Conservation (phyloP, 2,888 invertebrate genomes). For the Drosophila eohydei region DNA sequence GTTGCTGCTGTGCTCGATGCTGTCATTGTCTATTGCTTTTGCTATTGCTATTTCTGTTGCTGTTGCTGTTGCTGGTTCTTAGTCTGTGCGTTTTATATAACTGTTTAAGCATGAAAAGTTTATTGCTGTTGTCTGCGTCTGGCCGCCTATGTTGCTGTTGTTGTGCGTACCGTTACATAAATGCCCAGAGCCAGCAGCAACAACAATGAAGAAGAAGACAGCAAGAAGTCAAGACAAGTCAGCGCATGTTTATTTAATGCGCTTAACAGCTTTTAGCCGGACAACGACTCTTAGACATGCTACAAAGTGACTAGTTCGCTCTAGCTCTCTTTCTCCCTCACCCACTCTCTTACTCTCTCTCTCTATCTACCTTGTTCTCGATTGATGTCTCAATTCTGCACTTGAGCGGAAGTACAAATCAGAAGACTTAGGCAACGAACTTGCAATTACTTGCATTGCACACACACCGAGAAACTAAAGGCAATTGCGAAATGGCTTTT, state of each 20-base stretch:
- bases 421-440: slow-evolving; percentile 77
- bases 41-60: not conserved
- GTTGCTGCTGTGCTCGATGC: slow-evolving; percentile 52
- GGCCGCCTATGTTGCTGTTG: slow-evolving; percentile 29
- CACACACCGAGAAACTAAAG: slow-evolving; percentile 19
- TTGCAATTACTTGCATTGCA: slow-evolving; percentile 49
- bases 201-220: slow-evolving; percentile 7
- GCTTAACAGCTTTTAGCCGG: slow-evolving; percentile 71
- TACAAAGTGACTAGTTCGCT: slow-evolving; percentile 2
- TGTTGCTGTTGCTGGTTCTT: slow-evolving; percentile 28
- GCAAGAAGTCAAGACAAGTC: slow-evolving; percentile 47
- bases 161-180: slow-evolving; percentile 72
- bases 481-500: slow-evolving; percentile 69
- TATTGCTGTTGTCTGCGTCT: slow-evolving; percentile 54
- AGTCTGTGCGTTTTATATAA: slow-evolving; percentile 63
- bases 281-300: slow-evolving; percentile 52
- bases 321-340: not conserved
- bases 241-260: slow-evolving; percentile 75
- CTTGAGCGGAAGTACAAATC: slow-evolving; percentile 69
- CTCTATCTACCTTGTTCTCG: not conserved
- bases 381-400: slow-evolving; percentile 50
- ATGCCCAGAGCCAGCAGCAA: slow-evolving; percentile 45
- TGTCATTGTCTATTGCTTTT: slow-evolving; percentile 47
- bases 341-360: not conserved
- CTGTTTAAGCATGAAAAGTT: slow-evolving; percentile 74